Evolutionary conservation across 2,888 invertebrate species (phyloP).

Genomic region (Drosophila lutescens): DNA sequence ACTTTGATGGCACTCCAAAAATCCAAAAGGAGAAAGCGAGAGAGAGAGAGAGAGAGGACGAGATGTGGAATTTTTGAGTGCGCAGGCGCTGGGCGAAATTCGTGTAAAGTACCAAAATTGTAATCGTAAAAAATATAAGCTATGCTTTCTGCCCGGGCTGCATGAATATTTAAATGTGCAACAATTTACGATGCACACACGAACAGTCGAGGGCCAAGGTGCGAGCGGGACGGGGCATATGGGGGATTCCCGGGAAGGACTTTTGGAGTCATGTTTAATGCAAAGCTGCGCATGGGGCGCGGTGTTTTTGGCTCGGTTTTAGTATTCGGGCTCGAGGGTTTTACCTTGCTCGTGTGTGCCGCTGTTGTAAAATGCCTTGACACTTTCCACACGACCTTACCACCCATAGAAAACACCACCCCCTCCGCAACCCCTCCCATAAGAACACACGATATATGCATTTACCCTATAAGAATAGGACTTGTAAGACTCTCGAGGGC

Average conservation of each 20-base stretch:
- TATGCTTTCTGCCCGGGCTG: slow-evolving; percentile 47
- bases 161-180: slow-evolving; percentile 66
- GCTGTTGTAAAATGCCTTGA: slow-evolving; percentile 76
- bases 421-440: slow-evolving; percentile 1
- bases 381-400: slow-evolving; percentile 77
- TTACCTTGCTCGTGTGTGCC: slow-evolving; percentile 71
- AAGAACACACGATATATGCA: slow-evolving; percentile 11
- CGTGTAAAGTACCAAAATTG: slow-evolving; percentile 57
- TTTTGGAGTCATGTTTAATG: slow-evolving; percentile 63
- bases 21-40: slow-evolving; percentile 12
- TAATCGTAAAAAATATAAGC: slow-evolving; percentile 56
- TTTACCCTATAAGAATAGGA: slow-evolving; percentile 19
- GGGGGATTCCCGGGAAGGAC: slow-evolving; percentile 25
- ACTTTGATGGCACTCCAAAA: slow-evolving; percentile 58
- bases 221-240: slow-evolving; percentile 4
- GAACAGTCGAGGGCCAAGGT: background rate
- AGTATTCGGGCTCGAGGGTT: slow-evolving; percentile 55
- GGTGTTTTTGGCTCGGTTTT: slow-evolving; percentile 63
- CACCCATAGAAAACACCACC: slow-evolving; percentile 49
- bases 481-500: slow-evolving; percentile 31
- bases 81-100: slow-evolving; percentile 66
- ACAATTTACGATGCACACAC: slow-evolving; percentile 69
- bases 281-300: slow-evolving; percentile 76
- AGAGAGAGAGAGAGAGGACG: background rate
- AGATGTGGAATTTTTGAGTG: slow-evolving; percentile 18